Conservation (phyloP, 2,888 invertebrate genomes). For the Drosophila neotestacea region DNA sequence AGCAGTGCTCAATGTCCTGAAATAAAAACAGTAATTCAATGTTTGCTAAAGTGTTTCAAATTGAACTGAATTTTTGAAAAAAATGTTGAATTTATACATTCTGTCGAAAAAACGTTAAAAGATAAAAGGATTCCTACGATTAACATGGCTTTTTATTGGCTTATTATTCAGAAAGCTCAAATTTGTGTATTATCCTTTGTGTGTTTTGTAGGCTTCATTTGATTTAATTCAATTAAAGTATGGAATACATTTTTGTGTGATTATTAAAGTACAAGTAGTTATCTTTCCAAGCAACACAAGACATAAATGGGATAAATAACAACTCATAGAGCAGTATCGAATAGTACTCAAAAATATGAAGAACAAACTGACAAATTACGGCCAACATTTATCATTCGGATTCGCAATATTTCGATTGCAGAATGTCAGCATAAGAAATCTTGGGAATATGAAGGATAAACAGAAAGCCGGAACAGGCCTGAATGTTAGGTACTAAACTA, state of each 20-base stretch:
- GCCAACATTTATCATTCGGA: constrained; percentile 20
- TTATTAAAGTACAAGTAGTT: constrained; percentile 47
- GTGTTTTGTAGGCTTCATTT: neutral
- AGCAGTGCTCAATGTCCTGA: constrained; percentile 98
- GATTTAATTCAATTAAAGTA: constrained; percentile 5
- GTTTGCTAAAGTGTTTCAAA: neutral
- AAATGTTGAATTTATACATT: too few relatives aligned
- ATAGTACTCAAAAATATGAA: constrained; percentile 1
- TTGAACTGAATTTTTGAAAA: neutral
- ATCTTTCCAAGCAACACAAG: constrained; percentile 31
- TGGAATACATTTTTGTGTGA: constrained; percentile 12
- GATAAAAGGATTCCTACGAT: neutral
- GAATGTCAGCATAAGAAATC: constrained; percentile 13
- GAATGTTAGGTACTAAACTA: constrained; percentile 11
- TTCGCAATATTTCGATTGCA: constrained; percentile 24
- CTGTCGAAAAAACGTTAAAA: neutral
- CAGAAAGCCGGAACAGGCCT: constrained; percentile 7
- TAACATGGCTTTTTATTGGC: constrained; percentile 3
- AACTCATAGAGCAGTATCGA: neutral
- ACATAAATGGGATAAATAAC: constrained; percentile 20
- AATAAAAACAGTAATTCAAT: too few relatives aligned
- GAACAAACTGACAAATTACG: constrained; percentile 18
- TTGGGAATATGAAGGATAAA: constrained; percentile 23
- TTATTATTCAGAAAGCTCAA: neutral
- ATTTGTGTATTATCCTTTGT: constrained; percentile 1